A percentile compares a stretch with the other conserved stretches of the same genome.
These are phyloP conservation scores for Agelaius tricolor DNA, from an alignment of 2,113 vertebrate species.

Conservation along the genomic window DNA sequence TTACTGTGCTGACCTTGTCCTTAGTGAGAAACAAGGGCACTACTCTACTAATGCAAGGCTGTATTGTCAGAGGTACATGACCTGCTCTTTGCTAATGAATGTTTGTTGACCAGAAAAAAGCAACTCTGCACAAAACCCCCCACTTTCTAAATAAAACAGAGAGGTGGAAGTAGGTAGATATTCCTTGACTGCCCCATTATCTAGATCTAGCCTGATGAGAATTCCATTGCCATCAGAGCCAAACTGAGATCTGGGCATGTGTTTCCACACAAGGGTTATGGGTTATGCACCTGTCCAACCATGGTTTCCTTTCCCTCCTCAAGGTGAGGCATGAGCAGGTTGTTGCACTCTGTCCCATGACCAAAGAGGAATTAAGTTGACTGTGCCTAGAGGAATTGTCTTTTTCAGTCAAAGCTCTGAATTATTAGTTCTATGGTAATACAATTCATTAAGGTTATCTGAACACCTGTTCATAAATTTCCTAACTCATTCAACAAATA, in stretches of 20 bases:
- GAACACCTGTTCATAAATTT: slow-evolving; percentile 10
- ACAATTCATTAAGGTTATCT: background rate
- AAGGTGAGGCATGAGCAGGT: background rate
- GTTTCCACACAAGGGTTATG: background rate
- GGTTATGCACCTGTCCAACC: background rate
- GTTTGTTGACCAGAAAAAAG: background rate
- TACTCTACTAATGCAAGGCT: background rate
- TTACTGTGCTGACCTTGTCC: background rate
- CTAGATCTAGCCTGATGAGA: background rate
- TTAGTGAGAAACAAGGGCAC: background rate
- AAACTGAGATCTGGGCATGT: background rate
- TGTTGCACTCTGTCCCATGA: background rate
- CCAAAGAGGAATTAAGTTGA: background rate
- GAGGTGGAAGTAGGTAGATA: background rate
- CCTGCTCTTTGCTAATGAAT: background rate
- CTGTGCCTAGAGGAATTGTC: background rate
- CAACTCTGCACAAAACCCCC: background rate
- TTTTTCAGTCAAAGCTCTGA: background rate
- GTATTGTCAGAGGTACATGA: background rate
- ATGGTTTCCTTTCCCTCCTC: background rate
- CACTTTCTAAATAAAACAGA: background rate
- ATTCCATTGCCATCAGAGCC: background rate
- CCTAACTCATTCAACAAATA: background rate
- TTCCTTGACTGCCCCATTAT: background rate
- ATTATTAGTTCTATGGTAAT: background rate